These are phyloP conservation scores for Calcarius lapponicus DNA, from an alignment of 2,797 vertebrate species.

Conservation along the genomic window DNA sequence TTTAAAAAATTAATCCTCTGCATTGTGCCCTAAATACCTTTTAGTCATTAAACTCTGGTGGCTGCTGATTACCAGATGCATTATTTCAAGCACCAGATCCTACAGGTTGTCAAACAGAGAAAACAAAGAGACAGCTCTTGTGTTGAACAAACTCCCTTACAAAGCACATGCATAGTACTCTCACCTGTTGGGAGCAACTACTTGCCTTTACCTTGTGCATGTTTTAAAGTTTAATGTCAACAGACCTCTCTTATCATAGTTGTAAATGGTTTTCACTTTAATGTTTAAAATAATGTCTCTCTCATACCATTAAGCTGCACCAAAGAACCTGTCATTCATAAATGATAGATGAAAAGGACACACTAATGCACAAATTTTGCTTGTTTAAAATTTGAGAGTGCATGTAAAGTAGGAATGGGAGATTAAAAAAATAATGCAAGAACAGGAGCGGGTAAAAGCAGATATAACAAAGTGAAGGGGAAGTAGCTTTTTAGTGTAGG, in stretches of 20 bases:
- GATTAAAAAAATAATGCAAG: conserved; percentile 94
- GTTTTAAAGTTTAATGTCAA: conserved; percentile 95
- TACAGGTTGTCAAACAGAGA: conserved; percentile 36
- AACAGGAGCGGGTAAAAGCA: conserved; percentile 80
- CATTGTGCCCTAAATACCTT: not conserved
- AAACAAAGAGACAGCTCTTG: conserved; percentile 33
- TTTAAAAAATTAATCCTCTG: not conserved
- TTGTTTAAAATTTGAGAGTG: conserved; percentile 87
- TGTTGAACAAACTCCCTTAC: conserved; percentile 57
- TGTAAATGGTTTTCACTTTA: conserved; percentile 99
- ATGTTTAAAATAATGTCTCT: conserved; percentile 99
- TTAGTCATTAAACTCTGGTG: not conserved
- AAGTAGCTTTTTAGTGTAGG: conserved; percentile 84
- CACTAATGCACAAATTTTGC: conserved; percentile 94
- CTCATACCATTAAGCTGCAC: conserved; percentile 92
- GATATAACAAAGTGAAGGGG: conserved; percentile 72
- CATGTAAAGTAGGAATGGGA: conserved; percentile 88
- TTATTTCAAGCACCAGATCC: not conserved
- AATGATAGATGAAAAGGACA: conserved; percentile 92
- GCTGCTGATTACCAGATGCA: not conserved
- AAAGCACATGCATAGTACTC: not conserved
- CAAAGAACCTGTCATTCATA: conserved; percentile 87
- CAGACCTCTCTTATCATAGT: conserved; percentile 95
- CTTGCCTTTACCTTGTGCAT: conserved; percentile 83
- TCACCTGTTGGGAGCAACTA: conserved; percentile 65